phyloP scores from a whole-genome alignment of 1,140 invertebrate species.

The Zaprionus capensis region DNA sequence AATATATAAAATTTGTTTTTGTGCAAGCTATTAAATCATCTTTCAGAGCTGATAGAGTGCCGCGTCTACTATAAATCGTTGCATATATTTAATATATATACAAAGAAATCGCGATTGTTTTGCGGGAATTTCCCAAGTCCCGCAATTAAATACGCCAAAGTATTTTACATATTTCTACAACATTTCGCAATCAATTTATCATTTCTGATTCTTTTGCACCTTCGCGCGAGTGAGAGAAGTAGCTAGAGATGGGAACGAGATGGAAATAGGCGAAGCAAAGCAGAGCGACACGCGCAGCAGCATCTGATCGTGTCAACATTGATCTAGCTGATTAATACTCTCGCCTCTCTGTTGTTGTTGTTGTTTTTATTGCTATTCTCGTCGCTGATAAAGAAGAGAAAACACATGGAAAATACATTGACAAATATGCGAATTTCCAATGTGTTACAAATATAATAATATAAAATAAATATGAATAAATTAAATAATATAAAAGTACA shows the following conservation, averaged over 20 bases:
- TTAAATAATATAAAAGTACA: no score
- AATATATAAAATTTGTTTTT: conserved; percentile 33
- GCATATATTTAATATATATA: conserved; percentile 2
- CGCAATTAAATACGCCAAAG: conserved; percentile 14
- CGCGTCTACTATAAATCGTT: conserved; percentile 18
- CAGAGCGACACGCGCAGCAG: conserved; percentile 23
- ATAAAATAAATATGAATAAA: no score
- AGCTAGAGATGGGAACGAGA: background rate
- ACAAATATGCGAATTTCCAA: background rate
- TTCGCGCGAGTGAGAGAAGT: background rate
- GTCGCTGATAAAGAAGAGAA: conserved; percentile 35
- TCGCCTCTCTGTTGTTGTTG: background rate
- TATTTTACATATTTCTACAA: conserved; percentile 26
- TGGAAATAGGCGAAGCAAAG: background rate
- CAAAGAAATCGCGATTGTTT: conserved; percentile 7
- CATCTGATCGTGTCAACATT: conserved; percentile 44
- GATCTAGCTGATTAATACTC: conserved; percentile 44
- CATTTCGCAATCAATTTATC: background rate
- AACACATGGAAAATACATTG: conserved; percentile 22
- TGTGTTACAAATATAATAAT: no score
- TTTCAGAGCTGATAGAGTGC: conserved; percentile 47
- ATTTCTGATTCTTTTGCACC: conserved; percentile 4
- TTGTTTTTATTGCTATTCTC: background rate
- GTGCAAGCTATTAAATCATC: conserved; percentile 70
- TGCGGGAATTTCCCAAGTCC: background rate